Evolutionary conservation across 2,797 vertebrate species (phyloP).

Genomic region (Syncerus caffer): DNA sequence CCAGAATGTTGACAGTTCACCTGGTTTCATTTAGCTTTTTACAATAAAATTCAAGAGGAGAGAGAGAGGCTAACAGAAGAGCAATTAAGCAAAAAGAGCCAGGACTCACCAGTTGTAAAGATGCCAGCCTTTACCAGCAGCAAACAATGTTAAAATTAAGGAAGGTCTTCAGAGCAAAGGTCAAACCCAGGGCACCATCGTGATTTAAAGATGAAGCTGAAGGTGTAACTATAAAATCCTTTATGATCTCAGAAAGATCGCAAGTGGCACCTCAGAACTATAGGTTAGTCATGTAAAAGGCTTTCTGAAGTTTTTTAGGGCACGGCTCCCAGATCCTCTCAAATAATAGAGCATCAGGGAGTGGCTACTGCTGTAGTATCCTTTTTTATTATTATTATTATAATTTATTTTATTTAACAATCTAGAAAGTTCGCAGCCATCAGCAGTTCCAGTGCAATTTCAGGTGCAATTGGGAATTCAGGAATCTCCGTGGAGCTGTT

Average conservation of each 20-base stretch:
- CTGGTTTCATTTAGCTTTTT: not conserved
- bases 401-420: slow-evolving; percentile 96
- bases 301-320: not conserved
- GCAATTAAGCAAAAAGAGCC: not conserved
- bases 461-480: slow-evolving; percentile 98
- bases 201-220: not conserved
- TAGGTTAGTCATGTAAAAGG: not conserved
- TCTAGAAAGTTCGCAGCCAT: slow-evolving; percentile 99
- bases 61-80: not conserved
- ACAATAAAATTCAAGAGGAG: not conserved
- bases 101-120: not conserved
- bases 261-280: not conserved
- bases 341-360: not conserved
- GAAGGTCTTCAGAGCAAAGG: not conserved
- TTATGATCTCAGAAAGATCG: not conserved
- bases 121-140: not conserved
- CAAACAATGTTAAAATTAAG: not conserved
- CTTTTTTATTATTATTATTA: slow-evolving; percentile 84
- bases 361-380: not conserved
- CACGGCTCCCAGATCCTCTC: not conserved
- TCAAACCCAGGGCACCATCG: not conserved
- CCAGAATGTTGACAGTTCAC: not conserved
- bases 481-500: slow-evolving; percentile 99
- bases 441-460: slow-evolving; percentile 99
- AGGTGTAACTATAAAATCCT: not conserved